These are phyloP conservation scores for Sarcophilus harrisii DNA, from an alignment of 2,797 vertebrate species.

Conservation along the genomic window DNA sequence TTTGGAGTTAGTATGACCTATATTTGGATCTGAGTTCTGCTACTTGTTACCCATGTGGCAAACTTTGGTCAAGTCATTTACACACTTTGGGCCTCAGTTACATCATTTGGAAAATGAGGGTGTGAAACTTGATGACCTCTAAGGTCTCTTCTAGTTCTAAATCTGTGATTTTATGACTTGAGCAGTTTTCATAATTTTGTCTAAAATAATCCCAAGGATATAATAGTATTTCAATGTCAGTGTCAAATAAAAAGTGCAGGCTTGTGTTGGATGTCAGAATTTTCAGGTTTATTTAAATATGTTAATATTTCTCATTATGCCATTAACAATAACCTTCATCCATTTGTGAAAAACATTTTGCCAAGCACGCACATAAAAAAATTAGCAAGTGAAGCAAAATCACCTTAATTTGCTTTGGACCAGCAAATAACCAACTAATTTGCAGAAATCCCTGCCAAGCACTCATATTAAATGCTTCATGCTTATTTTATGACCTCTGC, in stretches of 20 bases:
- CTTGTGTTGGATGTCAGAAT: conserved; percentile 84
- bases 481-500: conserved; percentile 98
- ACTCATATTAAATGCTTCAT: conserved; percentile 95
- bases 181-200: conserved; percentile 65
- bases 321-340: conserved; percentile 92
- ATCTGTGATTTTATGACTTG: conserved; percentile 39
- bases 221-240: conserved; percentile 72
- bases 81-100: background rate
- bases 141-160: background rate
- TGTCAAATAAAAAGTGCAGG: conserved; percentile 76
- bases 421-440: conserved; percentile 95
- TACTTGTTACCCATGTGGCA: background rate
- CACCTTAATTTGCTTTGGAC: conserved; percentile 98
- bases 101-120: background rate
- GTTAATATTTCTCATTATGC: conserved; percentile 93
- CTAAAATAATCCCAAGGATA: conserved; percentile 63
- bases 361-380: conserved; percentile 96
- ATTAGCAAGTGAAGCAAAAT: conserved; percentile 98
- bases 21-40: background rate
- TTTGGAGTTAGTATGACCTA: background rate
- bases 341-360: conserved; percentile 95
- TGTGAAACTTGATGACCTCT: background rate
- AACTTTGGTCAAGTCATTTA: background rate
- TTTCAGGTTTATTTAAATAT: conserved; percentile 90
- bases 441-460: conserved; percentile 95